Conservation (phyloP, 1,140 invertebrate species). For the Platorchestia sp. region DNA sequence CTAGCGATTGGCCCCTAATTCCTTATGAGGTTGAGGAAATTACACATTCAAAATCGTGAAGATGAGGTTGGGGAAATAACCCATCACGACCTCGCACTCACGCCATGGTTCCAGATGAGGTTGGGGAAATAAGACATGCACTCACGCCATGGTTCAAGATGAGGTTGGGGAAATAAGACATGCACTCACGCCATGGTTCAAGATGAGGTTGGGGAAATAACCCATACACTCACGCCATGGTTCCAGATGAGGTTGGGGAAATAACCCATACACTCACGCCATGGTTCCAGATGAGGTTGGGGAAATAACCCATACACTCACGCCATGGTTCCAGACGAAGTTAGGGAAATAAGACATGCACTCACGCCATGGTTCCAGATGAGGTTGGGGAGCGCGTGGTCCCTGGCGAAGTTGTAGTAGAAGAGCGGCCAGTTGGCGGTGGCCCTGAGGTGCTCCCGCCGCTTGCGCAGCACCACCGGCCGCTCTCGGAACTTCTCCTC, state of each 20-base stretch:
- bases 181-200: conserved; percentile 91
- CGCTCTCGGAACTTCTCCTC: conserved; percentile 76
- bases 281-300: conserved; percentile 99
- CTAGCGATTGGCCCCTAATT: conserved; percentile 94
- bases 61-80: not conserved
- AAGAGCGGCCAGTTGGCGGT: conserved; percentile 94
- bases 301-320: too few species aligned
- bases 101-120: conserved; percentile 89
- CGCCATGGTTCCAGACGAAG: conserved; percentile 98
- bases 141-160: conserved; percentile 91
- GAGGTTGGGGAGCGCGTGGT: conserved; percentile 95
- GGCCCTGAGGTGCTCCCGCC: conserved; percentile 89
- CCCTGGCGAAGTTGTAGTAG: conserved; percentile 95
- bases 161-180: not conserved
- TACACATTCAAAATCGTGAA: too few species aligned
- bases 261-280: too few species aligned
- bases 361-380: conserved; percentile 98
- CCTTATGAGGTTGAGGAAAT: too few species aligned
- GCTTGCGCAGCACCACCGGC: conserved; percentile 90
- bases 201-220: not conserved
- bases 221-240: conserved; percentile 80
- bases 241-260: conserved; percentile 99
- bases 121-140: not conserved
- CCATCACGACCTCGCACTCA: conserved; percentile 69
- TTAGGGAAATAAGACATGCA: too few species aligned